Conservation (phyloP, 2,797 vertebrate species). For the Fistularia tabacaria region DNA sequence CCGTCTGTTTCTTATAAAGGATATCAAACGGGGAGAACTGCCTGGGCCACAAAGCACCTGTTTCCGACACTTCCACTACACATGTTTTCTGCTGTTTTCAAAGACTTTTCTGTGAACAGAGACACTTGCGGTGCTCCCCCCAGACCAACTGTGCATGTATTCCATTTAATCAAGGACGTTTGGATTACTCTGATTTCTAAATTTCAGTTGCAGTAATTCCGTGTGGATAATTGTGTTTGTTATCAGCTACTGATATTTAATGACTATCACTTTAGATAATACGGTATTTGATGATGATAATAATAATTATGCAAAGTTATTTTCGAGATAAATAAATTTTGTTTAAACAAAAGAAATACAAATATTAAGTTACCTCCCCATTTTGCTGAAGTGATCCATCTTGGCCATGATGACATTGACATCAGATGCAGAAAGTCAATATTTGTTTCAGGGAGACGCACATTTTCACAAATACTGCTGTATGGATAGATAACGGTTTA, state of each 20-base stretch:
- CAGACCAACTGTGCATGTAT: constrained; percentile 23
- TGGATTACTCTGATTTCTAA: constrained; percentile 2
- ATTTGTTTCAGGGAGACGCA: constrained; percentile 62
- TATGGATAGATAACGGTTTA: constrained; percentile 55
- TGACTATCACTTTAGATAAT: too few species aligned
- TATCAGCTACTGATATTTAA: too few species aligned
- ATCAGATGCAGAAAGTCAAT: constrained; percentile 25
- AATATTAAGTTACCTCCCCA: background rate
- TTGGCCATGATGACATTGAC: constrained; percentile 17
- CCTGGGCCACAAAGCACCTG: constrained; percentile 73
- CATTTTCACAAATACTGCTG: constrained; percentile 47
- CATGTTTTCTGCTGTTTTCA: constrained; percentile 67
- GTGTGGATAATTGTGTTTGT: too few species aligned
- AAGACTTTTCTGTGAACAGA: constrained; percentile 59
- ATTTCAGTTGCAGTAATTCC: background rate
- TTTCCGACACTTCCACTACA: constrained; percentile 78
- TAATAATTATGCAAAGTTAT: too few species aligned
- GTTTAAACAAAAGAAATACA: too few species aligned
- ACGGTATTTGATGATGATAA: too few species aligned
- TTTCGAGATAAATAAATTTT: too few species aligned
- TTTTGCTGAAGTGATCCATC: constrained; percentile 3
- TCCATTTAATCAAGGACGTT: constrained; percentile 12
- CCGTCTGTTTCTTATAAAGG: constrained; percentile 79
- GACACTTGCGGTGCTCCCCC: constrained; percentile 34
- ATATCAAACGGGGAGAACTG: constrained; percentile 71